Base-by-base conservation (phyloP, 2,797 vertebrate species). In the Falco biarmicus region DNA sequence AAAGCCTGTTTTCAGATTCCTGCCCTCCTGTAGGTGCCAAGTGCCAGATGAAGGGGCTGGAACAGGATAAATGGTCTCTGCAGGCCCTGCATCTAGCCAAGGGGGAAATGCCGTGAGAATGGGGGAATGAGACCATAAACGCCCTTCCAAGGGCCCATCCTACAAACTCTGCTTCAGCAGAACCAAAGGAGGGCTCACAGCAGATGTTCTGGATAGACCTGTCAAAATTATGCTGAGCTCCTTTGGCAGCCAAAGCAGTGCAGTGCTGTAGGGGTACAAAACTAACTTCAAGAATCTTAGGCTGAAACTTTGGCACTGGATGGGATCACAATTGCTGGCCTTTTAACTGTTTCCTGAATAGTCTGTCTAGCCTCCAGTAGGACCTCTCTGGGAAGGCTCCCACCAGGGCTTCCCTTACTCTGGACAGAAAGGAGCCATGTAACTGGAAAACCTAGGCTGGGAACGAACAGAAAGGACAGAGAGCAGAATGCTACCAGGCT, bases 1-100 rank as follows among this genome's bases (percentile, higher is more conserved):
- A 97, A 96, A 96, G 84, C 47, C 90, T 91, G 93, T 73, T 95
- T 87, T 92, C 84, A 81, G 93, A 96, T 84, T 92, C 69, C 84
- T 85, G 87, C 89, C 93, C 89, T 96, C 93, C 91, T 96, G 76
- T 81, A 97, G 95, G 69, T 93, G 59, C 79, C 1, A 69, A 84
- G 39, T 87, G 90, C 93, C 94, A 93, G 88, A 96, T 94, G 84
- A 96, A 95, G 90, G 87, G 75, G 41, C 43, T 95, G 94, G 93
- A 96, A 93, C 20, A 41, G 47, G 69, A 96, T 96, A 89, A 96
- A 95, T 81, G 91, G 78, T 82, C 84, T 91, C 93, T 83, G 76
- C 90, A 80, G 50, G 75, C 75, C 64, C 61, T n/a, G 25, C 31
- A 59, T 91, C 89, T 82, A 73, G 26, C 86, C 0, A 6, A 68